Base-by-base conservation (phyloP, 2,113 vertebrate species). In the Anas platyrhynchos region DNA sequence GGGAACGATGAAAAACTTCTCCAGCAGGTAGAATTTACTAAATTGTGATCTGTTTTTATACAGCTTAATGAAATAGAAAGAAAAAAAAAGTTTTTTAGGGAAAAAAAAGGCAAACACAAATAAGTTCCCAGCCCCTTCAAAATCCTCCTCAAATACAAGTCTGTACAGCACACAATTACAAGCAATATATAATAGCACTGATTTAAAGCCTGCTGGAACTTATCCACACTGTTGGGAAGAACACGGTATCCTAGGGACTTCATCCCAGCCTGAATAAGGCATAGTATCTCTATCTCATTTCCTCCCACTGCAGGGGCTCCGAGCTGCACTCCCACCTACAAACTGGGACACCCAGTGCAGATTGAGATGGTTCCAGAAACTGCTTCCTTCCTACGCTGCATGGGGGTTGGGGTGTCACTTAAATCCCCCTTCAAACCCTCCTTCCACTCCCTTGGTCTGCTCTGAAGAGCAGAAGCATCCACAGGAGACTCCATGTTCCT, bases 341-440 rank as follows among this genome's bases (percentile, higher is more conserved):
- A 69, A 20, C 77, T 59, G 73, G 29, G 25, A 20, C 38, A 67
- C 14, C 15, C 13, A 16, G 31, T 25, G 62, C 50, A 54, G 26
- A 17, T 54, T 54, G 32, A 26, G 16, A 10, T 36, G 1, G 0
- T 9, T 68, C 23, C 38, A 34, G 72, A 61, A 26, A 15, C 54
- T 55, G 10, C 12, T 69, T 83, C 36, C 26, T 43, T 44, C 72
- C 83, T 27, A 43, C 3, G 44, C 9, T 0, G 1, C 0, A 0
- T 27, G 23, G 5, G 27, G 38, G 13, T 13, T 27, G 38, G 55
- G 11, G 14, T 32, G 43, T 15, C 2, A 0, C 72, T 74, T 59
- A 80, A 73, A 69, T 23, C 31, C 36, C 72, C 50, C 63, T 61
- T 50, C 54, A 50, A 48, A 23, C 18, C 59, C 72, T 79, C 21